These are phyloP conservation scores for Benthosema pterotum DNA, from an alignment of 2,797 vertebrate species.

Conservation along the genomic window DNA sequence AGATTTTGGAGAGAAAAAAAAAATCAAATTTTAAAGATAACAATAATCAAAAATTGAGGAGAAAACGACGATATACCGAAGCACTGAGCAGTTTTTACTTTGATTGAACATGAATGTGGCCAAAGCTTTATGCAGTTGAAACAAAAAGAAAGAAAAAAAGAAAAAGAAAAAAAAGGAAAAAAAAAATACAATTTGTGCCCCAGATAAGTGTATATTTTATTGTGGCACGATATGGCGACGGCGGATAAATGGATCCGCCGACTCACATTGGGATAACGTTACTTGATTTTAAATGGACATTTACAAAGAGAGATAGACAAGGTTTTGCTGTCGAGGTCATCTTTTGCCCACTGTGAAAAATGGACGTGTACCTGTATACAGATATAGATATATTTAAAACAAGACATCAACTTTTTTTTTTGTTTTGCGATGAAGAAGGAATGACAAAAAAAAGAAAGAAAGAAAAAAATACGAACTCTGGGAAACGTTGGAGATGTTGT, in stretches of 20 bases:
- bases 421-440: slow-evolving; percentile 79
- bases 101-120: slow-evolving; percentile 92
- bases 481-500: slow-evolving; percentile 87
- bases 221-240: slow-evolving; percentile 74
- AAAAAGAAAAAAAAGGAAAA: slow-evolving; percentile 77
- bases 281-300: slow-evolving; percentile 87
- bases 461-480: slow-evolving; percentile 79
- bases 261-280: slow-evolving; percentile 80
- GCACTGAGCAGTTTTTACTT: slow-evolving; percentile 89
- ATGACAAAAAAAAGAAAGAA: slow-evolving; percentile 51
- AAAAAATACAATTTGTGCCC: slow-evolving; percentile 76
- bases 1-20: slow-evolving; percentile 60
- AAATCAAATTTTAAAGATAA: slow-evolving; percentile 64
- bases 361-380: slow-evolving; percentile 87
- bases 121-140: slow-evolving; percentile 92
- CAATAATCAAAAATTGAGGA: slow-evolving; percentile 62
- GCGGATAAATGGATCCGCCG: slow-evolving; percentile 76
- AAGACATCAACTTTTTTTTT: slow-evolving; percentile 87
- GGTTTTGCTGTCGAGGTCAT: slow-evolving; percentile 86
- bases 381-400: slow-evolving; percentile 90
- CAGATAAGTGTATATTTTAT: slow-evolving; percentile 84
- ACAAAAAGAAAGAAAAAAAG: slow-evolving; percentile 73
- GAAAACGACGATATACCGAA: slow-evolving; percentile 73
- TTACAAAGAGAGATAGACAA: slow-evolving; percentile 81
- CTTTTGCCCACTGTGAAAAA: slow-evolving; percentile 98